phyloP scores from a whole-genome alignment of 2,797 vertebrate genomes.

The Buphagus erythrorhynchus region DNA sequence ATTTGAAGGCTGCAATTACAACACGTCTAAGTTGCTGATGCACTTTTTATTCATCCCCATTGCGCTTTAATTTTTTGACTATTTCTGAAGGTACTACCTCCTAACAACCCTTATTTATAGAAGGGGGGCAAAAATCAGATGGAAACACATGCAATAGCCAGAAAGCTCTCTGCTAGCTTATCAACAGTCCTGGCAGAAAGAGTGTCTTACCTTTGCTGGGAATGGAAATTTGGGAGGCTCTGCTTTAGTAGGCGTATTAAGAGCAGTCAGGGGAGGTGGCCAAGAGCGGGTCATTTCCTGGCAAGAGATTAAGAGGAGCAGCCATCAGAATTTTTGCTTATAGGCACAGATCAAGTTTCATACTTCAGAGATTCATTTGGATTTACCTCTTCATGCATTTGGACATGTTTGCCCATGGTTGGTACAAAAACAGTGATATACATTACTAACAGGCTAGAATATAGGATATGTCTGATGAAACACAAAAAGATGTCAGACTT shows the following conservation, averaged over 20 bases:
- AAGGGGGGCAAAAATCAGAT: background rate
- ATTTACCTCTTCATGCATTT: background rate
- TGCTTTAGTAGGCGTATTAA: constrained; percentile 84
- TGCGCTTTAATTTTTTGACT: background rate
- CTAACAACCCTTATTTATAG: background rate
- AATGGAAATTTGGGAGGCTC: constrained; percentile 84
- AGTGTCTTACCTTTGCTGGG: constrained; percentile 82
- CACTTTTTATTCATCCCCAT: background rate
- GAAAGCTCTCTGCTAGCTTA: background rate
- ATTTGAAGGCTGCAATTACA: background rate
- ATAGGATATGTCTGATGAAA: background rate
- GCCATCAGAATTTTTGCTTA: background rate
- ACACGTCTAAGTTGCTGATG: background rate
- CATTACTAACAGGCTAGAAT: background rate
- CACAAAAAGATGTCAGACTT: background rate
- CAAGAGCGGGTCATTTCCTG: constrained; percentile 96
- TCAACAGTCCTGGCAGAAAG: background rate
- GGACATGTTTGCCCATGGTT: background rate
- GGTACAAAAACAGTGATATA: background rate
- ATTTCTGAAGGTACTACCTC: background rate
- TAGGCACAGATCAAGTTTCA: background rate
- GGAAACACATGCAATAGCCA: background rate
- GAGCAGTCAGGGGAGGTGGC: constrained; percentile 89
- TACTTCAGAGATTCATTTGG: background rate
- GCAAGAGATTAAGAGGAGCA: constrained; percentile 12